phyloP scores from a whole-genome alignment of 1,140 invertebrate genomes.

The Meteorus sp. region DNA sequence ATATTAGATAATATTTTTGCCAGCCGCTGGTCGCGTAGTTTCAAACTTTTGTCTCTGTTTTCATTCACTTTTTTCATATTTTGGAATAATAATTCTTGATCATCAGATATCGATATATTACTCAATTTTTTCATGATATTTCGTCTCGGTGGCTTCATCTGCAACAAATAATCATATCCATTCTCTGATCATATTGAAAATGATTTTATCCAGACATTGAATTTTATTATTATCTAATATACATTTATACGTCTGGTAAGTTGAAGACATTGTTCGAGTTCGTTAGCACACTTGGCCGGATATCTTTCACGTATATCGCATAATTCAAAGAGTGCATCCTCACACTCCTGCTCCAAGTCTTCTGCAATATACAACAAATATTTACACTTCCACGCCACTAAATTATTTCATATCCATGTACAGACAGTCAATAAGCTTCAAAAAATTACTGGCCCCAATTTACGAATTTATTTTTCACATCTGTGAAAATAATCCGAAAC shows the following conservation, averaged over 20 bases:
- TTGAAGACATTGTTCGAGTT: conserved; percentile 35
- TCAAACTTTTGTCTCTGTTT: neutral
- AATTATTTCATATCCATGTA: too few species aligned
- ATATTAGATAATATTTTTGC: neutral
- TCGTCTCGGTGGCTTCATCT: conserved; percentile 4
- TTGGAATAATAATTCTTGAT: neutral
- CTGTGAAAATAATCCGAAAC: too few species aligned
- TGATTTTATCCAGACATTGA: neutral
- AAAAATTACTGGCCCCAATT: too few species aligned
- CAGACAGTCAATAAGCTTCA: too few species aligned
- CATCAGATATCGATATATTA: neutral
- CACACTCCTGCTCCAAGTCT: conserved; percentile 40
- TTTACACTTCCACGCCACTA: too few species aligned
- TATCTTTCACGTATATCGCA: conserved; percentile 42
- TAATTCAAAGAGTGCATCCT: conserved; percentile 41
- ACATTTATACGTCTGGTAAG: conserved; percentile 38
- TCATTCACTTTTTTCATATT: neutral
- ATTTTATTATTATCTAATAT: neutral
- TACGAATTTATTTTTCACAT: too few species aligned
- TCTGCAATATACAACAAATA: conserved; percentile 29
- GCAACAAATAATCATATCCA: neutral
- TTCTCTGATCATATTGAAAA: neutral
- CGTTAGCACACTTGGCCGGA: conserved; percentile 37
- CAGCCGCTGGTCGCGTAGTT: neutral
- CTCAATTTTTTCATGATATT: neutral